Evolutionary conservation across 2,888 invertebrate genomes (phyloP).

Genomic region (Tipula confusa): DNA sequence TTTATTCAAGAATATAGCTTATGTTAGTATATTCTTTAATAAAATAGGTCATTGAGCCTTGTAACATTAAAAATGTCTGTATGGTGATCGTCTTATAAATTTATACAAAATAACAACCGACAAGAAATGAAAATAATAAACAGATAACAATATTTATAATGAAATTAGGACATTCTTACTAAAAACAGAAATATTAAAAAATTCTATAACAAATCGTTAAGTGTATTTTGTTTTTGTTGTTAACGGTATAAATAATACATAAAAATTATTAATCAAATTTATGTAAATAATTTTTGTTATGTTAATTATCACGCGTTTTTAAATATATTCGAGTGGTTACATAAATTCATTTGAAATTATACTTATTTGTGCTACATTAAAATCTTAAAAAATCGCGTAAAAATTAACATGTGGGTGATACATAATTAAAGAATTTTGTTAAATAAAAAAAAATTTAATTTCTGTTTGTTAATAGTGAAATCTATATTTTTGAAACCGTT

Average conservation of each 20-base stretch:
- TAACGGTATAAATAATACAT: not conserved
- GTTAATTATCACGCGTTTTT: not conserved
- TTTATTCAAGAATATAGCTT: not conserved
- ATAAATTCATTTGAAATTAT: not conserved
- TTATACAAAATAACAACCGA: not conserved
- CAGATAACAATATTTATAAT: not conserved
- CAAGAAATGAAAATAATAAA: not conserved
- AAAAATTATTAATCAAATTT: not conserved
- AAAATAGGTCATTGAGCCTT: slow-evolving; percentile 27
- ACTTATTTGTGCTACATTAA: not conserved
- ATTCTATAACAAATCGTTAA: not conserved
- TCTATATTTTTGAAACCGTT: not conserved
- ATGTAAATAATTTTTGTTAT: not conserved
- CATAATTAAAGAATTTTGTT: not conserved
- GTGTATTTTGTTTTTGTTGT: not conserved
- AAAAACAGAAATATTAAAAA: no score
- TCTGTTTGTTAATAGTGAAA: not conserved
- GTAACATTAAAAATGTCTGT: slow-evolving; percentile 5
- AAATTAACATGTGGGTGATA: slow-evolving; percentile 12
- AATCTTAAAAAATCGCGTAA: not conserved
- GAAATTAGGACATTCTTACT: slow-evolving; percentile 9
- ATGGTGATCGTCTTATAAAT: not conserved
- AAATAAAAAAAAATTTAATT: not conserved
- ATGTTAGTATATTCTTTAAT: not conserved
- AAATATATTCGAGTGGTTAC: not conserved